These are phyloP conservation scores for Oscheius sp. DNA, from an alignment of 2,888 invertebrate genomes.

Conservation along the genomic window DNA sequence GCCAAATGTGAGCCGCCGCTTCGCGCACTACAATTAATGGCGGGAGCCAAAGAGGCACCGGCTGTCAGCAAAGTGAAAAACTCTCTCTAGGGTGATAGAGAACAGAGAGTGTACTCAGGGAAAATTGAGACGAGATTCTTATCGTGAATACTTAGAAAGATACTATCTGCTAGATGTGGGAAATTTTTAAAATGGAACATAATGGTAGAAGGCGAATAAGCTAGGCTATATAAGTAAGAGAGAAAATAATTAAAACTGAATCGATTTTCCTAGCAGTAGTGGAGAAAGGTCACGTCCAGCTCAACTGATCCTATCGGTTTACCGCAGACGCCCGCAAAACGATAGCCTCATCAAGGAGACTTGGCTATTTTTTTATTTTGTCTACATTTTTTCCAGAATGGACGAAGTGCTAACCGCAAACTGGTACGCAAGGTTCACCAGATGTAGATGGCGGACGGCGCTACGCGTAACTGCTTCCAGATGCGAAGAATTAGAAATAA, in stretches of 20 bases:
- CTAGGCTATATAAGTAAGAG: background rate
- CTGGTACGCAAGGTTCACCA: conserved; percentile 26
- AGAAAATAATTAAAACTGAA: background rate
- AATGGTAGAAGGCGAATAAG: background rate
- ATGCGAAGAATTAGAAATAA: background rate
- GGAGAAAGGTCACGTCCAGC: conserved; percentile 3
- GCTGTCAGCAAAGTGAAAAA: conserved; percentile 5
- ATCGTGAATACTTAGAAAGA: background rate
- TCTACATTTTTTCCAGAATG: background rate
- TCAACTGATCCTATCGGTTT: conserved; percentile 20
- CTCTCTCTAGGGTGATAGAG: background rate
- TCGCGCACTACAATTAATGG: conserved; percentile 28
- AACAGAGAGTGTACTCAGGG: background rate
- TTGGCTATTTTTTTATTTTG: too few species aligned
- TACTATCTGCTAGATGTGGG: background rate
- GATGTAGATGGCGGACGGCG: conserved; percentile 6
- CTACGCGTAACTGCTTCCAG: conserved; percentile 27
- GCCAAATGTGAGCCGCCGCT: conserved; percentile 1
- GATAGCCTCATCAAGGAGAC: too few species aligned
- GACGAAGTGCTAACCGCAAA: background rate
- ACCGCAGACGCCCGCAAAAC: conserved; percentile 18
- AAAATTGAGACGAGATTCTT: background rate
- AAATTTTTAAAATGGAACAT: background rate
- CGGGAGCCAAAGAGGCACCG: conserved; percentile 6
- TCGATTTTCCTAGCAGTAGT: background rate